A percentile compares a stretch with the other conserved stretches of the same genome.
phyloP scores from a whole-genome alignment of 2,797 vertebrate species.

The Morelia viridis region DNA sequence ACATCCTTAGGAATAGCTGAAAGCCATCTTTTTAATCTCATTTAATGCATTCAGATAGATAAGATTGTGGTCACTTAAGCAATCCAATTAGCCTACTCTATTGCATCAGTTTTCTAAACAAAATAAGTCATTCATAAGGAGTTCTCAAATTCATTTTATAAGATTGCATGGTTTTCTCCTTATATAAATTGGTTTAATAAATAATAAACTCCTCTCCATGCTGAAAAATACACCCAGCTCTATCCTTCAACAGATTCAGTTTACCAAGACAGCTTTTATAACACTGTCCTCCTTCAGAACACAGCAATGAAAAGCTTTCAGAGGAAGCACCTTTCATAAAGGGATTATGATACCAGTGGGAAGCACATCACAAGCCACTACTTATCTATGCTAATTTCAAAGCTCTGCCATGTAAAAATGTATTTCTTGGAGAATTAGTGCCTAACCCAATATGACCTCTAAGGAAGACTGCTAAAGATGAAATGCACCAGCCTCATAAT shows the following conservation, averaged over 20 bases:
- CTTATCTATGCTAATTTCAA: background rate
- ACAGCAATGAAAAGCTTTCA: background rate
- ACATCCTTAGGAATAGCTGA: background rate
- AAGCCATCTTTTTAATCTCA: background rate
- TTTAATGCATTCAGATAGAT: background rate
- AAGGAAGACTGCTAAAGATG: background rate
- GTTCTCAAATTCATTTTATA: background rate
- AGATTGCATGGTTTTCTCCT: background rate
- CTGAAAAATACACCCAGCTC: background rate
- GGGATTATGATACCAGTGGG: background rate
- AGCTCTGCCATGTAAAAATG: background rate
- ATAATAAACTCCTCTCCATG: background rate
- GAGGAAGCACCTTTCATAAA: background rate
- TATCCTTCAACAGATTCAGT: background rate
- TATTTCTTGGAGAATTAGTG: background rate
- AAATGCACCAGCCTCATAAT: background rate
- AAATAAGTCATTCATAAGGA: conserved; percentile 2
- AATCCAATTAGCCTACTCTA: background rate
- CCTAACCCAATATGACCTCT: background rate
- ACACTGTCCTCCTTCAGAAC: background rate
- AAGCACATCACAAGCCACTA: background rate
- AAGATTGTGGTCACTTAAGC: background rate
- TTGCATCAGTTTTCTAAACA: conserved; percentile 6
- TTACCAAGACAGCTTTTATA: background rate
- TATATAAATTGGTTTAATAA: background rate